Evolutionary conservation across 37 sponge, comb jelly and placozoan genomes (phyloP), one percentile per base, ranked within the genome.

Genomic region (Hormiphora californensis): DNA sequence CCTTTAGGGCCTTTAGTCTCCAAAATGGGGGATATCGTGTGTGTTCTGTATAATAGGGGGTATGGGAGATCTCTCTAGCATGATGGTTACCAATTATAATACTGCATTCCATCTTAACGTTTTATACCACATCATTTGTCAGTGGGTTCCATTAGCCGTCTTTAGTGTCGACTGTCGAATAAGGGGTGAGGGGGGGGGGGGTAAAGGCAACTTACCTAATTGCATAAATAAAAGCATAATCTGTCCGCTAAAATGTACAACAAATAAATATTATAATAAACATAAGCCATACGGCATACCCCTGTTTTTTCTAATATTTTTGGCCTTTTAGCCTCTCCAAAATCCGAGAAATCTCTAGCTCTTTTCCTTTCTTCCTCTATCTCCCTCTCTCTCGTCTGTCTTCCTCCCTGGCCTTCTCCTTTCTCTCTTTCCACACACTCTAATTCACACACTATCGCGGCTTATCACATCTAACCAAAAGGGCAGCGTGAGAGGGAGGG

Each of bases 381-480:
- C 34, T 25, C 25, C 34, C 68, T 31, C 38, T 15, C 68, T 65
- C 27, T 30, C 7, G 12, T 30, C 68, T 27, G 7, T 21, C 19
- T 73, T 36, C 38, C 23, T 73, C 81, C 46, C 35, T 41, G 12
- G 32, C 39, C 35, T 41, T 40, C 44, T 40, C 43, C 44, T 41
- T 40, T 41, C 38, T 73, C 28, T 9, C 5, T 1, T 41, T 73
- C 23, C 7, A 43, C 46, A 22, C 23, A 43, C 35, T 73, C 44
- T 8, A 36, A 23, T 41, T 73, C 81, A 22, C 2, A n/a, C 27
- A 30, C 61, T 57, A 28, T 5, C 27, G n/a, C 61, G n/a, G 61
- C 61, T 40, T 73, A 43, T 39, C 46, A 43, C 44, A 19, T 73
- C 46, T 73, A 73, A 19, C 35, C 27, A 28, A 73, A 73, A n/a